Conservation (phyloP, 2,113 vertebrate genomes). For the Desmodus rotundus region DNA sequence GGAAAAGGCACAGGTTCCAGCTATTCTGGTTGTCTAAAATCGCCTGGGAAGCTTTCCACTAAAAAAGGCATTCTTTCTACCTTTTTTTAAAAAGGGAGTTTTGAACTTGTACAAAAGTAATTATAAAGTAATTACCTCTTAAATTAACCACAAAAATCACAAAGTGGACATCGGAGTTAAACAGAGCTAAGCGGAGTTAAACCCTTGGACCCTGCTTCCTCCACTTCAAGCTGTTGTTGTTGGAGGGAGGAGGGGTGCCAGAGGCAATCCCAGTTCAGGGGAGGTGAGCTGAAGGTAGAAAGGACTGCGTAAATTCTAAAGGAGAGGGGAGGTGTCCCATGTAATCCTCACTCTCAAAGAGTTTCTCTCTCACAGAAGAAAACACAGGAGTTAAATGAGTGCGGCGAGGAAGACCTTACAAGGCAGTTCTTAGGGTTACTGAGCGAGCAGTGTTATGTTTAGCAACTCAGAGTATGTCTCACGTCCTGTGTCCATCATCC, state of each 20-base stretch:
- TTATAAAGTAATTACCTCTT: background rate
- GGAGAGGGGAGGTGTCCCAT: background rate
- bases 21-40: background rate
- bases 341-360: background rate
- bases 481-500: accelerated
- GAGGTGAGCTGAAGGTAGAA: background rate
- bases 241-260: background rate
- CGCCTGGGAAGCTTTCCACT: background rate
- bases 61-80: background rate
- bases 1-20: background rate
- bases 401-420: background rate
- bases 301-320: background rate
- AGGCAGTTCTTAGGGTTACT: background rate
- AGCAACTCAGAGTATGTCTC: background rate
- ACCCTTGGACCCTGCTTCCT: background rate
- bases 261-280: background rate
- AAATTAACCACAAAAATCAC: background rate
- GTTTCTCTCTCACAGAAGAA: background rate
- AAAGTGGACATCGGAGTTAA: background rate
- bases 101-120: background rate
- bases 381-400: background rate
- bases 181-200: background rate
- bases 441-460: too few species aligned
- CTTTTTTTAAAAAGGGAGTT: background rate
- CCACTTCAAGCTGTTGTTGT: too few species aligned